Percentiles rank a stretch among this genome's conserved stretches.
These are phyloP conservation scores for Grantiella picta DNA, from an alignment of 2,113 vertebrate genomes.

Conservation along the genomic window DNA sequence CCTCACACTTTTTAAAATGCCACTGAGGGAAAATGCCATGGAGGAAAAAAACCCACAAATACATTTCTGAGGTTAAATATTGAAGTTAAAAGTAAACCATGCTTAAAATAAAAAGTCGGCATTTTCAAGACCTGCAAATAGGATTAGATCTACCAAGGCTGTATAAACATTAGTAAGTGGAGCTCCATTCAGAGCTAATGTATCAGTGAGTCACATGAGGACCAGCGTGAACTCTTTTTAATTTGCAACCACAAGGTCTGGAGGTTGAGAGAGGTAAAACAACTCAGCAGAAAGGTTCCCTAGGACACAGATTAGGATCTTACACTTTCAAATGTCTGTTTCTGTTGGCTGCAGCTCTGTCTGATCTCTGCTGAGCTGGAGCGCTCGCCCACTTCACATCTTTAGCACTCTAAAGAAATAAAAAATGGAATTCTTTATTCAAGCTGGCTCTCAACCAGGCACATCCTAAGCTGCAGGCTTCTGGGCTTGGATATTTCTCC, in stretches of 20 bases:
- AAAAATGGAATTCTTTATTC: neutral
- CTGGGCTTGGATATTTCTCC: neutral
- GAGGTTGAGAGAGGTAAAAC: neutral
- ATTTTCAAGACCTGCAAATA: slow-evolving; percentile 3
- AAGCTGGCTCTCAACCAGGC: neutral
- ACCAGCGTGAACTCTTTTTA: neutral
- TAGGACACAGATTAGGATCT: neutral
- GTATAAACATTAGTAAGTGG: neutral
- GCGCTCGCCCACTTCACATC: neutral
- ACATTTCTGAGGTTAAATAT: neutral
- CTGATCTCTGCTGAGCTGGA: neutral
- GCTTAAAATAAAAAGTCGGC: neutral
- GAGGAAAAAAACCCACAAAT: neutral
- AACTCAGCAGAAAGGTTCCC: neutral
- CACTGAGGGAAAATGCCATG: neutral
- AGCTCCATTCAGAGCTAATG: neutral
- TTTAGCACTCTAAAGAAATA: neutral
- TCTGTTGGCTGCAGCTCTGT: slow-evolving; percentile 19
- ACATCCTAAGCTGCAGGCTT: neutral
- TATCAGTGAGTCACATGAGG: neutral
- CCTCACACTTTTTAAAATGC: neutral
- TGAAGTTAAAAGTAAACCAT: neutral
- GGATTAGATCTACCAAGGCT: neutral
- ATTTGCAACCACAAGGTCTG: neutral
- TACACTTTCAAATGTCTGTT: neutral